These are phyloP conservation scores for Falco concolor DNA, from an alignment of 2,797 vertebrate species.

Conservation along the genomic window DNA sequence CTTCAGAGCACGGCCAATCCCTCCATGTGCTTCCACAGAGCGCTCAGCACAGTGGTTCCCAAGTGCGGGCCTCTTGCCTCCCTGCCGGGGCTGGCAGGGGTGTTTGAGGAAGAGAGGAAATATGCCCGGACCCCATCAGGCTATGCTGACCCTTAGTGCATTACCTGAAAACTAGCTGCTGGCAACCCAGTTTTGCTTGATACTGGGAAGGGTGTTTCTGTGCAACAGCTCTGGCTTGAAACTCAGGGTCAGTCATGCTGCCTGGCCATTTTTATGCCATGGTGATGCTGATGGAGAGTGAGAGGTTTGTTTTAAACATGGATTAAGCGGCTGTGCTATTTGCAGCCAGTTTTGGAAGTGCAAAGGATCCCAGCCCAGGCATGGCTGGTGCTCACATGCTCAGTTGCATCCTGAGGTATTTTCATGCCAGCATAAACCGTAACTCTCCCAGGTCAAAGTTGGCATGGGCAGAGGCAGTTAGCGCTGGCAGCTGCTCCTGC, in stretches of 20 bases:
- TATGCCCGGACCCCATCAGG: not conserved
- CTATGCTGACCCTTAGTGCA: not conserved
- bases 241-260: not conserved
- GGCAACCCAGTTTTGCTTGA: not conserved
- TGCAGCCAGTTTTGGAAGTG: not conserved
- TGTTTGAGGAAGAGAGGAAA: not conserved
- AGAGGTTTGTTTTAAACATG: not conserved
- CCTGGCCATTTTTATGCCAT: not conserved
- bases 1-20: not conserved
- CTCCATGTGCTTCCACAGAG: not conserved
- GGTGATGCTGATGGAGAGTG: not conserved
- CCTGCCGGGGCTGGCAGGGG: not conserved
- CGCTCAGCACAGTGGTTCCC: not conserved
- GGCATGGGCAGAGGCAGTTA: constrained; percentile 20
- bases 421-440: not conserved
- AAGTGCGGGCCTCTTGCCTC: not conserved
- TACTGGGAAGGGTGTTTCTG: not conserved
- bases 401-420: not conserved
- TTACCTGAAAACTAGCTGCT: not conserved
- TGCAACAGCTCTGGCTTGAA: not conserved
- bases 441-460: constrained; percentile 35
- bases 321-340: not conserved
- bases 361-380: not conserved
- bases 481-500: constrained; percentile 27
- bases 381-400: not conserved